These are phyloP conservation scores for Argyresthia albistria DNA, from an alignment of 2,888 invertebrate species.

Conservation along the genomic window DNA sequence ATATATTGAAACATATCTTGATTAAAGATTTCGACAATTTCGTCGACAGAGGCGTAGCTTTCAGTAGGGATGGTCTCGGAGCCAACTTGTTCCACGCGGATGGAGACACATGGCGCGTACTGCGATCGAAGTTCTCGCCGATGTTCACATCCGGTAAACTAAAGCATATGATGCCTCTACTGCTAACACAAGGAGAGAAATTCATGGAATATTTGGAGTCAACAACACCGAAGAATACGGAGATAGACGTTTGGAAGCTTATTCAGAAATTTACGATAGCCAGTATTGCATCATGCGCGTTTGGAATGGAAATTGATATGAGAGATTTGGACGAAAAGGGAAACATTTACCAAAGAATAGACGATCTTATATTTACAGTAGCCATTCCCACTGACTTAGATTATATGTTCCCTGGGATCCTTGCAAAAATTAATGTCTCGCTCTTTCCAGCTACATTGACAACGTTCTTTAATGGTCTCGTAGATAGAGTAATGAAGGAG, in stretches of 20 bases:
- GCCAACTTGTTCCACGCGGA: slow-evolving; percentile 11
- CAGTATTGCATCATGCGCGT: slow-evolving; percentile 8
- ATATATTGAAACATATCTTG: slow-evolving; percentile 9
- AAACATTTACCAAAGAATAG: slow-evolving; percentile 6
- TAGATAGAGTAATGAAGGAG: slow-evolving; percentile 7
- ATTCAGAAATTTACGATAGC: slow-evolving; percentile 8
- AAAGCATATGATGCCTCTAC: slow-evolving; percentile 9
- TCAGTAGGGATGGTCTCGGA: slow-evolving; percentile 9
- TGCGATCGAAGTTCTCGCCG: slow-evolving; percentile 8
- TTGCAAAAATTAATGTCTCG: slow-evolving; percentile 8
- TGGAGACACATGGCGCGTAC: slow-evolving; percentile 10
- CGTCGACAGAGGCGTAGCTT: slow-evolving; percentile 9
- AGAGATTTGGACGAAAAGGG: slow-evolving; percentile 1
- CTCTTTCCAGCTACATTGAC: slow-evolving; percentile 6
- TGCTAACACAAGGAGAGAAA: slow-evolving; percentile 6
- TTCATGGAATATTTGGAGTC: slow-evolving; percentile 5
- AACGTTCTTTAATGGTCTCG: slow-evolving; percentile 9
- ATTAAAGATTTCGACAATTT: slow-evolving; percentile 11
- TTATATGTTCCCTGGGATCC: slow-evolving; percentile 6
- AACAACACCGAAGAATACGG: neutral
- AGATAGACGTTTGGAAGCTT: slow-evolving; percentile 6
- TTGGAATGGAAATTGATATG: slow-evolving; percentile 10
- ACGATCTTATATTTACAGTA: slow-evolving; percentile 5
- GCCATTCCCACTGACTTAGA: slow-evolving; percentile 6
- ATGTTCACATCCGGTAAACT: slow-evolving; percentile 11